phyloP scores from a whole-genome alignment of 2,113 vertebrate genomes.

The Onychorhynchus coronatus region DNA sequence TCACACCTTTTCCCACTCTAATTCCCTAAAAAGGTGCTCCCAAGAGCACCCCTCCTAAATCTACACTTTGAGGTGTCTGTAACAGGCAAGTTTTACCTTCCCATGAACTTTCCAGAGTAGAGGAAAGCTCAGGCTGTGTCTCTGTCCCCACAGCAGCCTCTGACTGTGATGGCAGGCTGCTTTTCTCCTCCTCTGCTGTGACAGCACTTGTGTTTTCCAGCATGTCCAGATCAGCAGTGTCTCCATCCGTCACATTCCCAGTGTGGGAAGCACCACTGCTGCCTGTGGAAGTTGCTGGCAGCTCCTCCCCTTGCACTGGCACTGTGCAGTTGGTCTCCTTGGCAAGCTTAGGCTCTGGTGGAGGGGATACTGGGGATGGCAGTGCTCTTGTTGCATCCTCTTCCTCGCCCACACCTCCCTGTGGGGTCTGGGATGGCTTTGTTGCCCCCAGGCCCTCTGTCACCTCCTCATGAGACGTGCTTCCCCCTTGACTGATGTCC shows the following conservation, averaged over 20 bases:
- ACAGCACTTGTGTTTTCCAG: not conserved
- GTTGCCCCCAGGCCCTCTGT: not conserved
- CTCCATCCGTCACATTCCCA: not conserved
- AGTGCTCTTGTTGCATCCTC: not conserved
- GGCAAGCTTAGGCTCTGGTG: not conserved
- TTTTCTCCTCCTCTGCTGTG: not conserved
- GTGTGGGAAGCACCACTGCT: not conserved
- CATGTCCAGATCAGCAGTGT: not conserved
- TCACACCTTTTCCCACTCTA: not conserved
- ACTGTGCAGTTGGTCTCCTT: not conserved
- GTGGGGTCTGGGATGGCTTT: not conserved
- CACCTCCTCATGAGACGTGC: not conserved
- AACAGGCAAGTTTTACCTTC: constrained; percentile 67
- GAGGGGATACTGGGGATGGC: not conserved
- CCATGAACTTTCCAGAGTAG: not conserved
- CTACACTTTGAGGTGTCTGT: not conserved
- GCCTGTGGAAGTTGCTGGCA: not conserved
- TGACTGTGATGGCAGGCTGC: not conserved
- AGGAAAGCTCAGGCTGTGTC: not conserved
- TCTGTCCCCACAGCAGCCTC: constrained; percentile 30
- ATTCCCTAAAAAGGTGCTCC: not conserved
- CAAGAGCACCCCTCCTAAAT: not conserved
- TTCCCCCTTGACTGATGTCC: not conserved
- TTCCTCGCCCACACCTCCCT: not conserved
- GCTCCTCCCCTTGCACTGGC: not conserved